phyloP scores from a whole-genome alignment of 2,113 vertebrate species.

The Hypocryptadius cinnamomeus region DNA sequence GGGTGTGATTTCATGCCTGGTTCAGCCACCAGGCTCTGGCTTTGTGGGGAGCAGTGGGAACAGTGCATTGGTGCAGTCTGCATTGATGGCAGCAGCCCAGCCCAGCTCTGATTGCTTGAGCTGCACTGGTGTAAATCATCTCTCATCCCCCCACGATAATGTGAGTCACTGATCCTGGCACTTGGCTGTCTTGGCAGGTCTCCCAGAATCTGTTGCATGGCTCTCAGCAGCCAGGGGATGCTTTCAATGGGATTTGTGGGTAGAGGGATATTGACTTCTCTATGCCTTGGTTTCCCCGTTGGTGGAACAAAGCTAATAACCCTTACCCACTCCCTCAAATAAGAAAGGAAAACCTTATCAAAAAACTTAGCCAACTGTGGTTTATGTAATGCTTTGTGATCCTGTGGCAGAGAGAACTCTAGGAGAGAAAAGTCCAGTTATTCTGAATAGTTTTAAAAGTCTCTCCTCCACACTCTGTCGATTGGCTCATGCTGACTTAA shows the following conservation, averaged over 20 bases:
- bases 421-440: not conserved
- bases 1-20: not conserved
- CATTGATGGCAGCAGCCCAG: conserved; percentile 1
- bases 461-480: not conserved
- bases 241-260: conserved; percentile 52
- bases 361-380: conserved; percentile 21
- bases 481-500: not conserved
- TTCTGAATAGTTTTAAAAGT: not conserved
- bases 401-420: not conserved
- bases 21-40: not conserved
- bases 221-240: conserved; percentile 29
- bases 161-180: conserved; percentile 43
- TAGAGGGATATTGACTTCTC: conserved; percentile 30
- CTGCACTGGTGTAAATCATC: conserved; percentile 51
- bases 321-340: not conserved
- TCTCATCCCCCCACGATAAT: not conserved
- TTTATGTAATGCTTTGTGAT: conserved; percentile 15
- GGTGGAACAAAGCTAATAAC: conserved; percentile 32
- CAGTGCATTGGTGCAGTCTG: not conserved
- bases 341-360: conserved; percentile 25
- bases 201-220: conserved; percentile 31
- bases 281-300: not conserved
- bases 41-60: not conserved
- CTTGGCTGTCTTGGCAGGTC: conserved; percentile 36
- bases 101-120: not conserved